A percentile compares a stretch with the other conserved stretches of the same genome.
phyloP scores from a whole-genome alignment of 2,113 vertebrate genomes.

The Pygoscelis antarcticus region DNA sequence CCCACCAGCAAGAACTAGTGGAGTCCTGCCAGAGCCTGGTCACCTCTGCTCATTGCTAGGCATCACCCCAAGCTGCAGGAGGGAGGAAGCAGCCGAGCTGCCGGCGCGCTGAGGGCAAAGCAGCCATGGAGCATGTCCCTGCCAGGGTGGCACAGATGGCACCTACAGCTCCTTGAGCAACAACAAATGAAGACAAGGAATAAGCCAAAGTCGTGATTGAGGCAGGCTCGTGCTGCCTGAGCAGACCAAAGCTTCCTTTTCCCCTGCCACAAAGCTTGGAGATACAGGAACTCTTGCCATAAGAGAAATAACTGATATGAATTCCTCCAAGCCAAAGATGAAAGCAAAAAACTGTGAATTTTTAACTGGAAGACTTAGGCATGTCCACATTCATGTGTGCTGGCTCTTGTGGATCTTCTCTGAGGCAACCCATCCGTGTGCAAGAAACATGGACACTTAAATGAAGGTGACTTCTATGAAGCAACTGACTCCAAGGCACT shows the following conservation, averaged over 20 bases:
- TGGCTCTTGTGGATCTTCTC: neutral
- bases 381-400: accelerated
- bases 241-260: neutral
- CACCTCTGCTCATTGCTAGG: neutral
- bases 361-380: neutral
- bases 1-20: neutral
- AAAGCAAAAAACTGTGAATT: neutral
- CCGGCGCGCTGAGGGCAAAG: neutral
- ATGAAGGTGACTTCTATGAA: neutral
- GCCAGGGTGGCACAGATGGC: accelerated
- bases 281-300: neutral
- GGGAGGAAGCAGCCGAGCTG: accelerated
- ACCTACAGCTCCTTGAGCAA: neutral
- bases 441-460: neutral
- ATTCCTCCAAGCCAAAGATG: neutral
- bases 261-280: neutral
- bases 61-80: accelerated
- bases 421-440: neutral
- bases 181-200: neutral
- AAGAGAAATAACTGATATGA: neutral
- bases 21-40: neutral
- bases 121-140: accelerated
- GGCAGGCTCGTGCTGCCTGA: neutral
- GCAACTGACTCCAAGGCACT: neutral
- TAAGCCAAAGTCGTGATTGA: neutral